A percentile compares a stretch with the other conserved stretches of the same genome.
These are phyloP conservation scores for Heliopora coerulea DNA, from an alignment of 92 coral and sea anemone species.

Conservation along the genomic window DNA sequence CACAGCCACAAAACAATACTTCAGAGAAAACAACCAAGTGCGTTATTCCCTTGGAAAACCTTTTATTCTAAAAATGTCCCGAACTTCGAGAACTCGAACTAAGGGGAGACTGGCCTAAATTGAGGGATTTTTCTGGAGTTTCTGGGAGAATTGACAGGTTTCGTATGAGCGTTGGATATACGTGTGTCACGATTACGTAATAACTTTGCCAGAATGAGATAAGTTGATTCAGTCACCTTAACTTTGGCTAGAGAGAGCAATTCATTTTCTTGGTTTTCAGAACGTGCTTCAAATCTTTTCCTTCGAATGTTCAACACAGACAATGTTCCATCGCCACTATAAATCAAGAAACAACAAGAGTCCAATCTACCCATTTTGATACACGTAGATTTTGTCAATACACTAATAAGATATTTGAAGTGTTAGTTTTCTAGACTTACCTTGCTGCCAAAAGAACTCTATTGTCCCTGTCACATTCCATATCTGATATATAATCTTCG, in stretches of 20 bases:
- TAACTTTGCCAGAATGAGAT: no score
- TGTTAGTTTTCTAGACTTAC: conserved; percentile 47
- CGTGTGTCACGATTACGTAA: no score
- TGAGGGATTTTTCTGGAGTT: no score
- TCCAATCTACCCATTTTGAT: not conserved
- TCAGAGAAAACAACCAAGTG: no score
- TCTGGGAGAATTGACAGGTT: no score
- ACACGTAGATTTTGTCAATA: not conserved
- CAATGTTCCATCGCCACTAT: conserved; percentile 94
- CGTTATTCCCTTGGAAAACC: no score
- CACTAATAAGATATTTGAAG: not conserved
- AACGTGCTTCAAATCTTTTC: conserved; percentile 77
- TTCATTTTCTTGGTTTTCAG: conserved; percentile 93
- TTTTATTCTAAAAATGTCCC: no score
- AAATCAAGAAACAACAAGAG: not conserved
- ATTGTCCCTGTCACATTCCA: conserved; percentile 80
- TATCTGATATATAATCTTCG: conserved; percentile 90
- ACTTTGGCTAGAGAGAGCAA: conserved; percentile 81
- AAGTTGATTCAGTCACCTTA: conserved; percentile 67
- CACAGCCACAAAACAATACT: no score
- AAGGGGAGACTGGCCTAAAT: no score
- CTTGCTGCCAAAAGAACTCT: conserved; percentile 77
- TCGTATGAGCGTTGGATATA: no score
- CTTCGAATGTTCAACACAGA: conserved; percentile 82
- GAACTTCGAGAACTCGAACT: no score